These are phyloP conservation scores for Drosophila meridionalis DNA, from an alignment of 2,888 invertebrate genomes.

Conservation along the genomic window DNA sequence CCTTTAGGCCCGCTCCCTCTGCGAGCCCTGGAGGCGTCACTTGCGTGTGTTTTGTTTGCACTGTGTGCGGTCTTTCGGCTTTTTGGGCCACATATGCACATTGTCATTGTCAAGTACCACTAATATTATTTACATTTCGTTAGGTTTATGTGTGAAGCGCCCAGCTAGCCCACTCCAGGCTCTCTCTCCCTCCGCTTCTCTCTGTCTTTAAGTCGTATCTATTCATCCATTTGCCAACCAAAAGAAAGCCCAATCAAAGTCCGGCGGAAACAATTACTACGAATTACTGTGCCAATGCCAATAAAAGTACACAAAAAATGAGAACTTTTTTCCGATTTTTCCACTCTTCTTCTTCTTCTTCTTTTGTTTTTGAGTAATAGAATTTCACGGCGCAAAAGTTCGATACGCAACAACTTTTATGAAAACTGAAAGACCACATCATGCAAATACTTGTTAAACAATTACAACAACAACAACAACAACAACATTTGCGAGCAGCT, in stretches of 20 bases:
- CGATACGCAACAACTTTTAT: slow-evolving; percentile 56
- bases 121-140: slow-evolving; percentile 79
- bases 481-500: slow-evolving; percentile 34
- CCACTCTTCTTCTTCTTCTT: neutral
- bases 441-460: slow-evolving; percentile 48
- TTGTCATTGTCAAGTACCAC: slow-evolving; percentile 80
- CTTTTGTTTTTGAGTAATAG: slow-evolving; percentile 44
- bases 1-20: slow-evolving; percentile 4
- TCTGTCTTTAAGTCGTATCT: neutral
- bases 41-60: slow-evolving; percentile 63
- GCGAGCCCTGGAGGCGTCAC: slow-evolving; percentile 56
- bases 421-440: slow-evolving; percentile 63
- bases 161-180: slow-evolving; percentile 28
- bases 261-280: slow-evolving; percentile 73
- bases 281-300: slow-evolving; percentile 56
- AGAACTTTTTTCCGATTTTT: slow-evolving; percentile 24
- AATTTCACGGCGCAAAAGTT: slow-evolving; percentile 59
- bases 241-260: slow-evolving; percentile 9
- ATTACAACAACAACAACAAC: slow-evolving; percentile 18
- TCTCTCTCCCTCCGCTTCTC: neutral
- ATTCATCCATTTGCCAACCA: slow-evolving; percentile 33
- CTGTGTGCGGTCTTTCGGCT: slow-evolving; percentile 57
- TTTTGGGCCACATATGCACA: slow-evolving; percentile 76
- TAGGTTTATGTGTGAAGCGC: slow-evolving; percentile 58
- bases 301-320: slow-evolving; percentile 55